phyloP scores from a whole-genome alignment of 2,888 invertebrate genomes.

The Oconnorella tubifera region DNA sequence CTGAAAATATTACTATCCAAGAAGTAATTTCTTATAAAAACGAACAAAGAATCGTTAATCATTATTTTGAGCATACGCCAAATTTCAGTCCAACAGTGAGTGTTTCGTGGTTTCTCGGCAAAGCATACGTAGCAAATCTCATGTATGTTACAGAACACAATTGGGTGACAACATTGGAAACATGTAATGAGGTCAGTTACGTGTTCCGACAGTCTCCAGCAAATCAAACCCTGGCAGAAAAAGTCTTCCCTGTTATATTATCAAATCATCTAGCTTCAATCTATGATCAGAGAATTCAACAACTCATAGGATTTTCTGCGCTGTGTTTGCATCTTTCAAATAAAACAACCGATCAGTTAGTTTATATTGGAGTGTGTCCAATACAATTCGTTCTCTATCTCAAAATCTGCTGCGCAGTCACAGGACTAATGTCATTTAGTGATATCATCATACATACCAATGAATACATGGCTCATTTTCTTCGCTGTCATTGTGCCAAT shows the following conservation, averaged over 20 bases:
- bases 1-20: too few relatives aligned
- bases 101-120: neutral
- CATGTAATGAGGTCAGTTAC: neutral
- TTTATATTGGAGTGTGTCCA: neutral
- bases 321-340: neutral
- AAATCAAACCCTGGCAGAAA: neutral
- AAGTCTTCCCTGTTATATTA: neutral
- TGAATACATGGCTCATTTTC: too few relatives aligned
- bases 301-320: neutral
- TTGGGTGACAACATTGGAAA: neutral
- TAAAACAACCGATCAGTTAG: neutral
- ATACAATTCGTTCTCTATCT: neutral
- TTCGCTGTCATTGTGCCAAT: too few relatives aligned
- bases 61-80: too few relatives aligned
- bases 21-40: too few relatives aligned
- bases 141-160: neutral
- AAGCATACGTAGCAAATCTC: neutral
- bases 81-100: slow-evolving; percentile 1
- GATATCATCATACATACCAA: too few relatives aligned
- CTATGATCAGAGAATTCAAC: neutral
- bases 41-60: too few relatives aligned
- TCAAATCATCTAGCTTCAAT: neutral
- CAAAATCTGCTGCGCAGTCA: too few relatives aligned
- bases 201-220: neutral
- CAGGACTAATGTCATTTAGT: too few relatives aligned